Base-by-base conservation (phyloP, 2,113 vertebrate genomes). In the Macquaria australasica region DNA sequence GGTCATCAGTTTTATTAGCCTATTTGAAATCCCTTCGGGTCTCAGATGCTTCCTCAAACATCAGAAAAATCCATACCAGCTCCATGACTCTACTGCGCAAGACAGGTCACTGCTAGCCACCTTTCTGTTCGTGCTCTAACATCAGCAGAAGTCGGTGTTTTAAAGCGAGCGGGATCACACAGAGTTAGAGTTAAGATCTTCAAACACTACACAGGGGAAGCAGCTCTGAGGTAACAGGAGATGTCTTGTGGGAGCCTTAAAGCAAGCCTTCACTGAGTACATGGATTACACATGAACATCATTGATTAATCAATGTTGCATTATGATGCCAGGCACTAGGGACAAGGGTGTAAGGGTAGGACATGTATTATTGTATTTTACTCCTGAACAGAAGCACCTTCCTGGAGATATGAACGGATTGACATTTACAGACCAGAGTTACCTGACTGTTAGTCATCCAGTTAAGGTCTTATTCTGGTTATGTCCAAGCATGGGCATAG, bases 21-120 rank as follows among this genome's bases (percentile, higher is more conserved):
- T 51, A 55, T 81, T 74, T 86, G 72, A 89, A 82, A 88, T 76
- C 76, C 45, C 25, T 81, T 79, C 85, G 69, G 63, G 23, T 78
- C 58, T 70, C 68, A 8, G 6, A 79, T 75, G 66, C 43, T 56
- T 75, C 51, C 51, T 53, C 34, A 23, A 73, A 69, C 63, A 34
- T 34, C 53, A 71, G 31, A 55, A 76, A 89, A 86, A 87, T 88
- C 77, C 45, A 79, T 75, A 50, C 3, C 31, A 53, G 28, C 50
- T 63, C 16, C 53, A 28, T 16, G 39, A 11, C n/a, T 68, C 59
- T 15, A 21, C 77, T 68, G 8, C 34, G 8, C 59, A 79, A 39
- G 45, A 69, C 45, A 25, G 60, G 59, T 73, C 37, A 63, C 56
- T 18, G 11, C 5, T 5, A 25, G 28, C n/a, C 21, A 66, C 41